Evolutionary conservation across 2,888 invertebrate species (phyloP).

Genomic region (Desoria tigrina): DNA sequence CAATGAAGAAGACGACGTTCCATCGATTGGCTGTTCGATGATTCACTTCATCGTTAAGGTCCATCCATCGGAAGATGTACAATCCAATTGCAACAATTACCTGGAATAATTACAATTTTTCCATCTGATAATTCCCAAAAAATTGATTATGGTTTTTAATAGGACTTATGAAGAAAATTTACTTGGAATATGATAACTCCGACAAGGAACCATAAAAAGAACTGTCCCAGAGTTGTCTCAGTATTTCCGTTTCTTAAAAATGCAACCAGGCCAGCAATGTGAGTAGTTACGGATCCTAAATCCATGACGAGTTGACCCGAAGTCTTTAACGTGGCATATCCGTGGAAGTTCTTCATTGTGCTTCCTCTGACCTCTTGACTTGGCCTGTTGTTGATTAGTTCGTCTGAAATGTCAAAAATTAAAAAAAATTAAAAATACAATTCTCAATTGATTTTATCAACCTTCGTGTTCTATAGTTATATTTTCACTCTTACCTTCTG

Average conservation of each 20-base stretch:
- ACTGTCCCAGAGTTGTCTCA: constrained; percentile 24
- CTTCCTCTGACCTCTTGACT: no score
- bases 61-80: constrained; percentile 38
- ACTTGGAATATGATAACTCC: constrained; percentile 45
- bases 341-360: constrained; percentile 40
- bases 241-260: constrained; percentile 32
- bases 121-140: background rate
- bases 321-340: constrained; percentile 42
- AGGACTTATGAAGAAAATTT: background rate
- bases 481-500: no score
- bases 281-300: constrained; percentile 41
- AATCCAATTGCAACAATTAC: constrained; percentile 41
- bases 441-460: no score
- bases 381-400: no score
- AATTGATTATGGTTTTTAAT: constrained; percentile 7
- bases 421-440: no score
- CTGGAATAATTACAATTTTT: constrained; percentile 18
- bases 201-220: constrained; percentile 41
- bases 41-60: constrained; percentile 38
- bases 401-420: no score
- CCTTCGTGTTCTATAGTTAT: no score
- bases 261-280: constrained; percentile 38
- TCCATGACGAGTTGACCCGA: constrained; percentile 45
- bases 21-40: constrained; percentile 31
- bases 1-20: constrained; percentile 41